Conservation (phyloP, 2,888 invertebrate genomes). For the Fragum sueziense region DNA sequence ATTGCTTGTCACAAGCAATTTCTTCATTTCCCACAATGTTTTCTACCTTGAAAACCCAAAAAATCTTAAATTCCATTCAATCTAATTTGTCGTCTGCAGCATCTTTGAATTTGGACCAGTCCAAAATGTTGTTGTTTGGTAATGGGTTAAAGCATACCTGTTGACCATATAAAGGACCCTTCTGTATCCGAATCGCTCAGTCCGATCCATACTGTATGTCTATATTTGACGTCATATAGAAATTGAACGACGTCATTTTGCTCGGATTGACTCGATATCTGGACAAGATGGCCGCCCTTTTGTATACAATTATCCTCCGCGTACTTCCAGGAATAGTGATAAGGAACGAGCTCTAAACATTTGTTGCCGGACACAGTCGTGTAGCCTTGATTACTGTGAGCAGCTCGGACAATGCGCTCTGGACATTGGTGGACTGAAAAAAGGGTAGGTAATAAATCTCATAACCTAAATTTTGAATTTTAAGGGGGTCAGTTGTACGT, state of each 20-base stretch:
- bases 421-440: neutral
- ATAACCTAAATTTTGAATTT: no score
- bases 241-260: constrained; percentile 20
- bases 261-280: constrained; percentile 14
- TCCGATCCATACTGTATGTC: constrained; percentile 22
- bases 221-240: neutral
- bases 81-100: no score
- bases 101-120: neutral
- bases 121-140: no score
- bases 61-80: no score
- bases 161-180: constrained; percentile 14
- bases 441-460: no score
- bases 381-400: neutral
- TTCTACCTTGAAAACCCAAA: neutral
- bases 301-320: neutral
- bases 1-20: constrained; percentile 5
- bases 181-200: constrained; percentile 8
- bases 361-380: neutral
- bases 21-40: constrained; percentile 5
- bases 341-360: neutral
- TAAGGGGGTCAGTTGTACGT: no score
- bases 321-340: neutral
- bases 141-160: no score
- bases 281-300: constrained; percentile 9
- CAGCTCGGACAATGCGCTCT: neutral